Evolutionary conservation across 2,113 vertebrate genomes (phyloP).

Genomic region (Leucopsar rothschildi): DNA sequence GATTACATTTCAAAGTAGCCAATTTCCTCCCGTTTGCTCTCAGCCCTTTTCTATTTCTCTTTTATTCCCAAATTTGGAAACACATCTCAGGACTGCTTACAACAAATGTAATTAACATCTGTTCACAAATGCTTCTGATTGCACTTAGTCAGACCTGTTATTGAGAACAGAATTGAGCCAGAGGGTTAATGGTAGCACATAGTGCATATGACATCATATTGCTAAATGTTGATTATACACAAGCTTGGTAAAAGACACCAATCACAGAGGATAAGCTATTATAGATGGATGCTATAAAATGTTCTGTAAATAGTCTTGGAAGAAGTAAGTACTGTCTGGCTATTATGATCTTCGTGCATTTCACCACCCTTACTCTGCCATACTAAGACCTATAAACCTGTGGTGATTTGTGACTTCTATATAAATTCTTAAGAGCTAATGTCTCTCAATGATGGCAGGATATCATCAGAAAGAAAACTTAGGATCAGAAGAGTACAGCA

Average conservation of each 20-base stretch:
- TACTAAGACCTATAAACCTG: background rate
- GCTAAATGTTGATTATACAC: background rate
- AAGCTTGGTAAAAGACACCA: background rate
- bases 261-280: background rate
- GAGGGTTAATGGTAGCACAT: background rate
- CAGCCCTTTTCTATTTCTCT: background rate
- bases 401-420: background rate
- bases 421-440: background rate
- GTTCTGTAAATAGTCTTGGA: background rate
- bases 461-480: background rate
- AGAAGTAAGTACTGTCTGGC: background rate
- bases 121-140: background rate
- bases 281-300: background rate
- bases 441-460: background rate
- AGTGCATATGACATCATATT: background rate
- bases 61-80: background rate
- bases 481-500: background rate
- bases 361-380: background rate
- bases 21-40: background rate
- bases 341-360: background rate
- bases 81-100: background rate
- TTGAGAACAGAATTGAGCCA: background rate
- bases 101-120: background rate
- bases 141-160: conserved; percentile 5
- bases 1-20: background rate